Evolutionary conservation across 2,888 invertebrate genomes (phyloP).

Genomic region (Megastigmus dorsalis): DNA sequence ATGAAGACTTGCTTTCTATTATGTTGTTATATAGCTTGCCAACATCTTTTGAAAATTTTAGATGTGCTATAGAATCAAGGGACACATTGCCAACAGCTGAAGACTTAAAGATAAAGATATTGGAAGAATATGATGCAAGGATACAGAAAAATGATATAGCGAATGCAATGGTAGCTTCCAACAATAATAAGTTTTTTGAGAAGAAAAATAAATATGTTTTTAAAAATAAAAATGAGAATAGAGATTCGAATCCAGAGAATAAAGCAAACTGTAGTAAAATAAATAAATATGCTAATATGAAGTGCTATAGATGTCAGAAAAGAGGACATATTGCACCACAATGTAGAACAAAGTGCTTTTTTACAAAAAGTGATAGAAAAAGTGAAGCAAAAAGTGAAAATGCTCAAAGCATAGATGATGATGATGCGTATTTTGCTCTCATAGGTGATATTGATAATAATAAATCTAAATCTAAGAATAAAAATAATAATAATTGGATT

Average conservation of each 20-base stretch:
- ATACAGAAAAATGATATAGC: background rate
- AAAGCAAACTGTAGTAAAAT: too few species aligned
- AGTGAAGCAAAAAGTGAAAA: too few species aligned
- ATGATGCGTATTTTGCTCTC: conserved; percentile 3
- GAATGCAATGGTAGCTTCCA: conserved; percentile 1
- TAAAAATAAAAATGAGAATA: background rate
- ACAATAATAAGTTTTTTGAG: background rate
- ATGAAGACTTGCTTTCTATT: conserved; percentile 18
- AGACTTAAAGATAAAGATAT: conserved; percentile 3
- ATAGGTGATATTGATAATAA: too few species aligned
- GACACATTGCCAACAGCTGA: background rate
- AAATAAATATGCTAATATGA: background rate
- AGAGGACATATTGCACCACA: conserved; percentile 16
- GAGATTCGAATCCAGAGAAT: background rate
- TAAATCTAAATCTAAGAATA: too few species aligned
- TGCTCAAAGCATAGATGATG: too few species aligned
- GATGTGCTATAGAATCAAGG: conserved; percentile 17
- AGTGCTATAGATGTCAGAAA: conserved; percentile 13
- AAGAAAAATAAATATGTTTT: background rate
- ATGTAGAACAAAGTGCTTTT: background rate
- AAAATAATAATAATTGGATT: too few species aligned
- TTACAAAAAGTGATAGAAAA: background rate
- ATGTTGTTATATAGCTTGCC: conserved; percentile 17
- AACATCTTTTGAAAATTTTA: conserved; percentile 14
- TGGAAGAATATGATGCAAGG: conserved; percentile 19